phyloP scores from a whole-genome alignment of 2,797 vertebrate genomes.

The Sebastes dallii region DNA sequence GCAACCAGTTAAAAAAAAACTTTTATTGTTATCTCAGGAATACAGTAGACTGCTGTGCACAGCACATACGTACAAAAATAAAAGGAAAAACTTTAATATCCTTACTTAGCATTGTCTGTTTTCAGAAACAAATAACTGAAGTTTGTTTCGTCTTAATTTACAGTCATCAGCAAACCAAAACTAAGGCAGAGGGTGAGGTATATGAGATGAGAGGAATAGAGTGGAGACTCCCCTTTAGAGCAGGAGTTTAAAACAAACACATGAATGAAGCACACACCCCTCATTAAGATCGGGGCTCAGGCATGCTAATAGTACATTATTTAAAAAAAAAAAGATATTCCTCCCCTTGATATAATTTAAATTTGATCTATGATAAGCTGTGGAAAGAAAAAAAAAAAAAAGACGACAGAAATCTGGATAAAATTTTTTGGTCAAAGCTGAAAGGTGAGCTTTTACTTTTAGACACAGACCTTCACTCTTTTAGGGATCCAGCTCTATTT shows the following conservation, averaged over 20 bases:
- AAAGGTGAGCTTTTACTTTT: conserved; percentile 57
- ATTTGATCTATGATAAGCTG: conserved; percentile 43
- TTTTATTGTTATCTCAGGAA: conserved; percentile 88
- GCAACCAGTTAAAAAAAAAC: conserved; percentile 77
- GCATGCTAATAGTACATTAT: conserved; percentile 41
- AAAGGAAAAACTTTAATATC: conserved; percentile 78
- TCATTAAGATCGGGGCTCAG: conserved; percentile 48
- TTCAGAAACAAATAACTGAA: conserved; percentile 84
- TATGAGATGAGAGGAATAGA: conserved; percentile 77
- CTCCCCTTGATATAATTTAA: conserved; percentile 55
- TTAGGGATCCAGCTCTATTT: conserved; percentile 42
- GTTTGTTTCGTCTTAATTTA: conserved; percentile 83
- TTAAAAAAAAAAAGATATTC: conserved; percentile 38
- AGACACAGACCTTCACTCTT: conserved; percentile 41
- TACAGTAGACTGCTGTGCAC: conserved; percentile 93
- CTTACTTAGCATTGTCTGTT: conserved; percentile 76
- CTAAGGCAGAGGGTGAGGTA: conserved; percentile 89
- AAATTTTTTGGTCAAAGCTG: conserved; percentile 74
- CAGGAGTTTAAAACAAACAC: conserved; percentile 59
- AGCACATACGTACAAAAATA: conserved; percentile 91
- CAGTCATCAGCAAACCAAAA: conserved; percentile 85
- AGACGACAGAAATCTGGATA: conserved; percentile 38
- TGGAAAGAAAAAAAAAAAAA: conserved; percentile 30
- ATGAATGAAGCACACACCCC: conserved; percentile 42
- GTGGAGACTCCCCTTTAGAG: conserved; percentile 72